phyloP scores from a whole-genome alignment of 2,888 invertebrate genomes.

The Macaria notata region DNA sequence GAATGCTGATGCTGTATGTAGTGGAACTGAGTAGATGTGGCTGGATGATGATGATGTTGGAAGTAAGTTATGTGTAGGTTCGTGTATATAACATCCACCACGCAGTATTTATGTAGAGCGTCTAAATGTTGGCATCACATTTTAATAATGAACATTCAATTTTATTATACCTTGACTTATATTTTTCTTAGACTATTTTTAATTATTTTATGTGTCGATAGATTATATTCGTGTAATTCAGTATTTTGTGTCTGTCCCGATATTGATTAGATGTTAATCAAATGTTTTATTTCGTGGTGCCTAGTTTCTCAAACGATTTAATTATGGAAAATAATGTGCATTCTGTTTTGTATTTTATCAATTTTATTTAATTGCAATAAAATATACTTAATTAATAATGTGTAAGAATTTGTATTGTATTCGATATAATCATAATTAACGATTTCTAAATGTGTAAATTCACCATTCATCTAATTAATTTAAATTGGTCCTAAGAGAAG shows the following conservation, averaged over 20 bases:
- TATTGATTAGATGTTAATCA: slow-evolving; percentile 51
- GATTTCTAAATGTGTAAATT: slow-evolving; percentile 49
- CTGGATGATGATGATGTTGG: slow-evolving; percentile 44
- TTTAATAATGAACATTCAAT: slow-evolving; percentile 37
- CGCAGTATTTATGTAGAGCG: slow-evolving; percentile 42
- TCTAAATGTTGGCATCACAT: slow-evolving; percentile 60
- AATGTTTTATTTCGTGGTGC: slow-evolving; percentile 71
- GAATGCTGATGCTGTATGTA: slow-evolving; percentile 69
- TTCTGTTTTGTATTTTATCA: slow-evolving; percentile 16
- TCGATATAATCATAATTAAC: slow-evolving; percentile 27
- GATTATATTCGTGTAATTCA: slow-evolving; percentile 42
- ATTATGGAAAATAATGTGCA: slow-evolving; percentile 20
- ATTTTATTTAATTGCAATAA: slow-evolving; percentile 15
- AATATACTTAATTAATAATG: slow-evolving; percentile 36
- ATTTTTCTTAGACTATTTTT: slow-evolving; percentile 45
- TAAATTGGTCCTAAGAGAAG: slow-evolving; percentile 47
- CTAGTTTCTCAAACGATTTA: slow-evolving; percentile 59
- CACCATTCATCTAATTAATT: slow-evolving; percentile 47
- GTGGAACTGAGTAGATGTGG: slow-evolving; percentile 45
- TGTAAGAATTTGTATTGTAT: slow-evolving; percentile 21
- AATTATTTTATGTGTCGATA: slow-evolving; percentile 49
- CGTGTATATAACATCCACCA: slow-evolving; percentile 52
- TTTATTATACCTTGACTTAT: slow-evolving; percentile 33
- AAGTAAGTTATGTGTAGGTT: slow-evolving; percentile 40
- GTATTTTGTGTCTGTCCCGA: slow-evolving; percentile 66